Conservation (phyloP, 1,140 invertebrate genomes). For the Drosophila obscura region DNA sequence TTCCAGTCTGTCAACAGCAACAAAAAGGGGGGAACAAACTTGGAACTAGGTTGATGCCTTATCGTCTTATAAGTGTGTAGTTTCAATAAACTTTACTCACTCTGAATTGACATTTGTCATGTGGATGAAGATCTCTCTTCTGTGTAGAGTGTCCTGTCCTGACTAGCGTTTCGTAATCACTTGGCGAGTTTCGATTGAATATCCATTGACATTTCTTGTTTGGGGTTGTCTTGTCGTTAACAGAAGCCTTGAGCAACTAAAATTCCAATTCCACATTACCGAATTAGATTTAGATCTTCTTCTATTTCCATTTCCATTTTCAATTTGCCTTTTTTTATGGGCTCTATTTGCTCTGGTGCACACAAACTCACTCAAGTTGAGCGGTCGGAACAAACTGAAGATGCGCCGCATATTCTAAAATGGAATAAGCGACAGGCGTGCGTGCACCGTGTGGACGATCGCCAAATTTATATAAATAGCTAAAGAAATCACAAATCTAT, state of each 20-base stretch:
- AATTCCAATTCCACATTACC: constrained; percentile 68
- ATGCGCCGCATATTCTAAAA: constrained; percentile 64
- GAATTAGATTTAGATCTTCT: constrained; percentile 66
- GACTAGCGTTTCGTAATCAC: constrained; percentile 62
- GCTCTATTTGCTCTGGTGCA: constrained; percentile 42
- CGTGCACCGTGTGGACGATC: constrained; percentile 52
- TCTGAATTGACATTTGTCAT: constrained; percentile 26
- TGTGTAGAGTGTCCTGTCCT: constrained; percentile 29
- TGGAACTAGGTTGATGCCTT: constrained; percentile 5
- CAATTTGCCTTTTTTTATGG: constrained; percentile 39
- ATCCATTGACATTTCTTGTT: constrained; percentile 29
- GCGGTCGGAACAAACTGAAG: constrained; percentile 75
- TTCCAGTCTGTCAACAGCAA: constrained; percentile 30
- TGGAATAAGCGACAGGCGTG: constrained; percentile 62
- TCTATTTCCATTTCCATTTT: constrained; percentile 38
- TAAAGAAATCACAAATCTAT: constrained; percentile 55
- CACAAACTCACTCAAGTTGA: constrained; percentile 75
- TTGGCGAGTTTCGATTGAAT: constrained; percentile 30
- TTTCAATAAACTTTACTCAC: constrained; percentile 35
- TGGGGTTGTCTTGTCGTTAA: constrained; percentile 32
- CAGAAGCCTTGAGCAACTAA: constrained; percentile 57
- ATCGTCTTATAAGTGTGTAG: constrained; percentile 10
- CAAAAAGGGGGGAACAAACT: constrained; percentile 22
- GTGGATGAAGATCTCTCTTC: too few relatives aligned
- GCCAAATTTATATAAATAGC: constrained; percentile 75